Evolutionary conservation across 2,888 invertebrate genomes (phyloP).

Genomic region (Phengaris alcon): DNA sequence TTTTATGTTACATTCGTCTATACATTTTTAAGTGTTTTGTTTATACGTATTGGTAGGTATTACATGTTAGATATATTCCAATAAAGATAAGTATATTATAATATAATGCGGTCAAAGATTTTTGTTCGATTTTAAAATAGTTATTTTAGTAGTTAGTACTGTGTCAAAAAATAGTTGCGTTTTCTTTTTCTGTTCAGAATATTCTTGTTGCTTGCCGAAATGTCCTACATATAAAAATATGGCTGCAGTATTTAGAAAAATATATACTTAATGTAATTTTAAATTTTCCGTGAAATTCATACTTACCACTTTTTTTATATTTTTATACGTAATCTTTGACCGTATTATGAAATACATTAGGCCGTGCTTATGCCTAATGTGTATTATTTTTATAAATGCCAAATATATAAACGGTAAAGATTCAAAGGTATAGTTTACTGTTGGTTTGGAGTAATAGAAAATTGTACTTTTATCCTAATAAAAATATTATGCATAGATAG

Average conservation of each 20-base stretch:
- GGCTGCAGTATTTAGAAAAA: too few species aligned
- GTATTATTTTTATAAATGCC: slow-evolving; percentile 77
- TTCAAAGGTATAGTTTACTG: slow-evolving; percentile 64
- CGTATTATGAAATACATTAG: slow-evolving; percentile 48
- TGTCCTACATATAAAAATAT: neutral
- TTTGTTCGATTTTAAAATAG: neutral
- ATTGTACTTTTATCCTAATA: slow-evolving; percentile 48
- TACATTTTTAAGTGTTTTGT: slow-evolving; percentile 62
- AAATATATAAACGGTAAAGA: slow-evolving; percentile 76
- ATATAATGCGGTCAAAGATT: slow-evolving; percentile 20
- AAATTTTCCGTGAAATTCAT: neutral
- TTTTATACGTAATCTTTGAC: slow-evolving; percentile 7
- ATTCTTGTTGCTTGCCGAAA: too few species aligned
- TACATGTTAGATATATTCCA: slow-evolving; percentile 57
- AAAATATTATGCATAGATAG: slow-evolving; percentile 39
- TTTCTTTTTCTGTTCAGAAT: too few species aligned
- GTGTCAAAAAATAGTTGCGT: neutral
- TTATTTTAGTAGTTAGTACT: neutral
- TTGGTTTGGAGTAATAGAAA: slow-evolving; percentile 63
- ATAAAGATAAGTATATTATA: slow-evolving; percentile 42
- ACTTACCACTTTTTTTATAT: neutral
- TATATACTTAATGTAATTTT: too few species aligned
- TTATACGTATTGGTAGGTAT: slow-evolving; percentile 32
- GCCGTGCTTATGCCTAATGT: slow-evolving; percentile 65
- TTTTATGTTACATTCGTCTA: slow-evolving; percentile 47